Conservation (phyloP, 2,113 vertebrate species). For the Desmodus rotundus region DNA sequence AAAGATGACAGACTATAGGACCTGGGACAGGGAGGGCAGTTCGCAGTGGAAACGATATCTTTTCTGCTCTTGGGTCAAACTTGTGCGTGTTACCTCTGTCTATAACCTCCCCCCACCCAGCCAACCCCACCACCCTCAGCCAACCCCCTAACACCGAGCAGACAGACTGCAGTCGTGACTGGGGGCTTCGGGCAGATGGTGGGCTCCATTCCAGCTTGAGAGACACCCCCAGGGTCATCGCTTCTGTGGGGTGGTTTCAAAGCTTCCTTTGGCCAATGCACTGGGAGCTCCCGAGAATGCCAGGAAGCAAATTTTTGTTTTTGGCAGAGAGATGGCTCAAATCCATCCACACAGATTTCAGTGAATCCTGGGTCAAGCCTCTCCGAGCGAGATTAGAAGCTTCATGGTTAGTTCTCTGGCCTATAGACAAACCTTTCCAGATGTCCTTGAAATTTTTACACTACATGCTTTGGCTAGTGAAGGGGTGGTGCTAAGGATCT, state of each 20-base stretch:
- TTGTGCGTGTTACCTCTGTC: background rate
- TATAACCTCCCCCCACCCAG: background rate
- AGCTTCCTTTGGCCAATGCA: background rate
- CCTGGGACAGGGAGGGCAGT: background rate
- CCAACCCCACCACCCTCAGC: background rate
- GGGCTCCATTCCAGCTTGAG: background rate
- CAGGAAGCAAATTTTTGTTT: background rate
- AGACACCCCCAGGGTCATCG: background rate
- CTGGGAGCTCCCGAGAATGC: background rate
- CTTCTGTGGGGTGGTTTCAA: background rate
- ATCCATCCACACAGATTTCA: background rate
- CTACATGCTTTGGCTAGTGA: background rate
- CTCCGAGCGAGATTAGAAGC: background rate
- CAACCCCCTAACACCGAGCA: background rate
- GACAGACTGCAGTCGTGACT: background rate
- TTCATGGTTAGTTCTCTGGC: background rate
- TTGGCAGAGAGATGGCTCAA: background rate
- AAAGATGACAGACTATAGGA: background rate
- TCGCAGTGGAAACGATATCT: background rate
- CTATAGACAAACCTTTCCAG: conserved; percentile 1
- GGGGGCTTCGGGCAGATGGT: background rate
- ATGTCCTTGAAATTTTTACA: background rate
- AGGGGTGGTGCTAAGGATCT: background rate
- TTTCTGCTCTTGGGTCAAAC: background rate
- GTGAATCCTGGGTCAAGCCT: background rate